phyloP scores from a whole-genome alignment of 1,140 invertebrate species.

The Calliphora vicina region DNA sequence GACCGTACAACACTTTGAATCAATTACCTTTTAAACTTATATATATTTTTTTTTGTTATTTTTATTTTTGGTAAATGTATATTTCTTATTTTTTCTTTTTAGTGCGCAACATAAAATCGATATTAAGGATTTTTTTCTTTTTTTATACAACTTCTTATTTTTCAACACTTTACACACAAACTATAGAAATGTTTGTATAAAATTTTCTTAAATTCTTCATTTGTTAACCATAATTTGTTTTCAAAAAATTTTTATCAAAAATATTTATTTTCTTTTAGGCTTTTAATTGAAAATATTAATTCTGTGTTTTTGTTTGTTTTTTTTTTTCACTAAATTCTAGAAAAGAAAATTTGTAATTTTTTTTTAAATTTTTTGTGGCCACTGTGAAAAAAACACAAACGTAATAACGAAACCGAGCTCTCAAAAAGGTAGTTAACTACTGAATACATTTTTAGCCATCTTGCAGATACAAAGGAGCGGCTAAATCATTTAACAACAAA shows the following conservation, averaged over 20 bases:
- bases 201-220: not conserved
- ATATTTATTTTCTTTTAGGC: not conserved
- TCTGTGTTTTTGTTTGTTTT: not conserved
- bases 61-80: not conserved
- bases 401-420: constrained; percentile 23
- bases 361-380: not conserved
- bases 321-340: not conserved
- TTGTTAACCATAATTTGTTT: no score
- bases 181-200: not conserved
- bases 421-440: constrained; percentile 22
- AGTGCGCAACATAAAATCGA: constrained; percentile 33
- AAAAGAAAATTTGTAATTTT: not conserved
- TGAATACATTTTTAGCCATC: constrained; percentile 26
- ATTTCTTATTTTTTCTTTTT: constrained; percentile 17
- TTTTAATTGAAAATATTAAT: no score
- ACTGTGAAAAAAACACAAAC: not conserved
- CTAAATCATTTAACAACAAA: not conserved
- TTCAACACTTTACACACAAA: no score
- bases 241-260: constrained; percentile 18
- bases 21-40: constrained; percentile 1
- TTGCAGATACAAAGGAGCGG: not conserved
- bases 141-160: not conserved
- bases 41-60: no score
- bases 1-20: not conserved
- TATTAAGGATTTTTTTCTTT: constrained; percentile 15